phyloP scores from a whole-genome alignment of 2,113 vertebrate species.

The Furnarius figulus region DNA sequence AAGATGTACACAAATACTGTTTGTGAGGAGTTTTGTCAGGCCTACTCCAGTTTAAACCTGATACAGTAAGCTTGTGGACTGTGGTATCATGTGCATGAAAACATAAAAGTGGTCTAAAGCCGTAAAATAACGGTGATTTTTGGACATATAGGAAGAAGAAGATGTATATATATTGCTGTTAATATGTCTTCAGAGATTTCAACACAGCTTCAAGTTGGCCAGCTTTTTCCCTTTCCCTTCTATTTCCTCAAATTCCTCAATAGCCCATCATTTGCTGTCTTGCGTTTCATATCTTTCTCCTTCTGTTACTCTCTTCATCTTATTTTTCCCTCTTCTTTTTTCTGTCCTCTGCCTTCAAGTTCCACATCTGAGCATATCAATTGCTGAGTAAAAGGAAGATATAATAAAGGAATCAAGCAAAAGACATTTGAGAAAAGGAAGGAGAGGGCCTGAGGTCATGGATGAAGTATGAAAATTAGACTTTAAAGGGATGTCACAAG shows the following conservation, averaged over 20 bases:
- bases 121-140: neutral
- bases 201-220: neutral
- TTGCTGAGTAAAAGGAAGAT: conserved; percentile 59
- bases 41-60: neutral
- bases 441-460: conserved; percentile 60
- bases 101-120: neutral
- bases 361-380: conserved; percentile 43
- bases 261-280: conserved; percentile 25
- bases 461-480: conserved; percentile 62
- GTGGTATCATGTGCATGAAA: neutral
- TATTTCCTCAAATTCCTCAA: conserved; percentile 26
- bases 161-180: neutral
- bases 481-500: conserved; percentile 62
- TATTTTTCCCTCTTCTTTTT: conserved; percentile 57
- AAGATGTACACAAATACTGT: neutral
- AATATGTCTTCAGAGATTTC: neutral
- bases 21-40: neutral
- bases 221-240: neutral
- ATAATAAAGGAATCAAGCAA: conserved; percentile 49
- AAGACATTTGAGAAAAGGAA: conserved; percentile 51
- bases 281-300: conserved; percentile 23
- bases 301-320: conserved; percentile 14
- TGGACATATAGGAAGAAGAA: neutral
- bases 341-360: conserved; percentile 51
- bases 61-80: neutral